Conservation (phyloP, 92 coral and sea anemone species). For the Isaurus tuberculatus region DNA sequence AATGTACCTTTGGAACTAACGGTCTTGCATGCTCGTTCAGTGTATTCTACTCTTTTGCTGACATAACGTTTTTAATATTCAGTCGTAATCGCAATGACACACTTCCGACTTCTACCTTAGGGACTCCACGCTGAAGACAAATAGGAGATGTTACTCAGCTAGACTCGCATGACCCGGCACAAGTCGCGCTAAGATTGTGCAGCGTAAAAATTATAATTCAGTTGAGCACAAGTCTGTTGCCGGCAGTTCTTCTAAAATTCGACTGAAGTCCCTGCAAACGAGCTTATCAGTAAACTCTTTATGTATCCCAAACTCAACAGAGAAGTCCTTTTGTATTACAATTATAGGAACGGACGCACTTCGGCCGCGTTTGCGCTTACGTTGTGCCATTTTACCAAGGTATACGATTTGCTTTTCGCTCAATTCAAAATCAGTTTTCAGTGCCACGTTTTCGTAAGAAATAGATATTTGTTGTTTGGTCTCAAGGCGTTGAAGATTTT, state of each 20-base stretch:
- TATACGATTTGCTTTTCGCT: conserved; percentile 3
- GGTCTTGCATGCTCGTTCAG: no score
- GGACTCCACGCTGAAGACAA: no score
- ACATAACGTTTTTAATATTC: no score
- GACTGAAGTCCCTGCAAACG: background rate
- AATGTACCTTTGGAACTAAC: no score
- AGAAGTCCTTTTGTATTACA: conserved; percentile 1
- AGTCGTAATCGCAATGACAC: no score
- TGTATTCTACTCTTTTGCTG: no score
- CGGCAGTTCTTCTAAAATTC: conserved; percentile 56
- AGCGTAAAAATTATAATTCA: conserved; percentile 45
- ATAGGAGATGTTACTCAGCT: no score
- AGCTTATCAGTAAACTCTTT: conserved; percentile 2
- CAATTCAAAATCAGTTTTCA: background rate
- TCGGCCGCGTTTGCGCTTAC: background rate
- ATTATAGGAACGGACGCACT: conserved; percentile 9
- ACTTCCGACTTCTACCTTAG: no score
- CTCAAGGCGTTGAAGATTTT: background rate
- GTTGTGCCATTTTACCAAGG: conserved; percentile 14
- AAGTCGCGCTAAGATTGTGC: no score
- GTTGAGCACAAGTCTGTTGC: conserved; percentile 70
- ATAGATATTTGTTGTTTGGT: background rate
- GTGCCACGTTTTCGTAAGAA: background rate
- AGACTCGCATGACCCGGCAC: no score
- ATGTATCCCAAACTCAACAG: background rate